These are phyloP conservation scores for Stegana nigrithorax DNA, from an alignment of 2,888 invertebrate species.

Conservation along the genomic window DNA sequence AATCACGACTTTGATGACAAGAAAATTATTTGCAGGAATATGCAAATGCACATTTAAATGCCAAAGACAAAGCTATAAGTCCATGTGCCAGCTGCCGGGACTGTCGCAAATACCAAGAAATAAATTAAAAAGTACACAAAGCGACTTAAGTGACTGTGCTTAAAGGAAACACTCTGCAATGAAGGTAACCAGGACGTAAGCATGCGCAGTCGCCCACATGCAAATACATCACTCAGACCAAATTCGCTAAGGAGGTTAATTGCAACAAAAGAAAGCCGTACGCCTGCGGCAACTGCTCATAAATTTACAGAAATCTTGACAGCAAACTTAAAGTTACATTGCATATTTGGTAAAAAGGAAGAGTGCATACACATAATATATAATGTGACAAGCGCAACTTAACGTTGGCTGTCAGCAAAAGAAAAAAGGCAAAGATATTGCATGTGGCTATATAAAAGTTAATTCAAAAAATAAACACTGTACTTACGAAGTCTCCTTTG, in stretches of 20 bases:
- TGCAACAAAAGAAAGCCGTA: constrained; percentile 43
- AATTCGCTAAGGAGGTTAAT: constrained; percentile 46
- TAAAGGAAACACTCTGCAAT: not conserved
- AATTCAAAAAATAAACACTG: not conserved
- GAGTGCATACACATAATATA: not conserved
- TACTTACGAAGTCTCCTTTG: constrained; percentile 68
- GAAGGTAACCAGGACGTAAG: not conserved
- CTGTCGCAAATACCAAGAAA: constrained; percentile 15
- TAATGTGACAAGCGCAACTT: not conserved
- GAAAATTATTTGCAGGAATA: no score
- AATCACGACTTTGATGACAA: no score
- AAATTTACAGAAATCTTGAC: constrained; percentile 43
- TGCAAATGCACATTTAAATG: constrained; percentile 52
- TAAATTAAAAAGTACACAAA: no score
- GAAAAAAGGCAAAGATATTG: not conserved
- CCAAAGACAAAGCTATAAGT: constrained; percentile 2
- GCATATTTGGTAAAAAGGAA: constrained; percentile 8
- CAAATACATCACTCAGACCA: constrained; percentile 9
- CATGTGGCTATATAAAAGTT: not conserved
- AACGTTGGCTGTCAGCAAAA: not conserved
- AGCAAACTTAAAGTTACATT: no score
- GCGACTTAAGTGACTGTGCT: no score
- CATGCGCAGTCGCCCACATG: constrained; percentile 21
- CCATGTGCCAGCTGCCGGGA: constrained; percentile 39
- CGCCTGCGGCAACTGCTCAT: constrained; percentile 22